A percentile compares a stretch with the other conserved stretches of the same genome.
Evolutionary conservation across 1,140 invertebrate species (phyloP).

Genomic region (Ylistrum balloti): DNA sequence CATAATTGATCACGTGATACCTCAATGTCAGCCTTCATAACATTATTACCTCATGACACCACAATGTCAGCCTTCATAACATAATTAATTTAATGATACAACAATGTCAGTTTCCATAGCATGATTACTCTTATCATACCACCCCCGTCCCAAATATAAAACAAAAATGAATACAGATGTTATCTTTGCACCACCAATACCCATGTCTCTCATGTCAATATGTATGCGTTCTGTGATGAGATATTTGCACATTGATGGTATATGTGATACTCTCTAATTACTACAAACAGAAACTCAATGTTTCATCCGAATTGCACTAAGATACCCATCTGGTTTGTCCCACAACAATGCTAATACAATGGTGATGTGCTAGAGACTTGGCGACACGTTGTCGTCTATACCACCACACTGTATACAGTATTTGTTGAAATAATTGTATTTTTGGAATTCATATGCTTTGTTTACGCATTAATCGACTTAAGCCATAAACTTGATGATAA

Average conservation of each 20-base stretch:
- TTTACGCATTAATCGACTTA: not conserved
- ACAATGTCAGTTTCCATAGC: too few relatives aligned
- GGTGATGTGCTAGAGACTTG: not conserved
- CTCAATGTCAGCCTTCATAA: too few relatives aligned
- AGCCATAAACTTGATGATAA: not conserved
- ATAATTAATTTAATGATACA: too few relatives aligned
- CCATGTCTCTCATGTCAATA: not conserved
- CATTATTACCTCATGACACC: too few relatives aligned
- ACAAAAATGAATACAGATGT: too few relatives aligned
- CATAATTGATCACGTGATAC: too few relatives aligned
- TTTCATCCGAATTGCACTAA: not conserved
- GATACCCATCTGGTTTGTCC: not conserved
- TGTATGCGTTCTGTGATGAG: not conserved
- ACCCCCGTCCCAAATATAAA: too few relatives aligned
- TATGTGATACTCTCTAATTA: not conserved
- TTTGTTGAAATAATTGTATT: constrained; percentile 29
- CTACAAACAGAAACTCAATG: not conserved
- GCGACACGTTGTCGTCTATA: not conserved
- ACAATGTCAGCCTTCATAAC: too few relatives aligned
- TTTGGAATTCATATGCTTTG: not conserved
- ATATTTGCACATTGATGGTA: not conserved
- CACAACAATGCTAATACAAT: not conserved
- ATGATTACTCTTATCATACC: too few relatives aligned
- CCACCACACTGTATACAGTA: not conserved
- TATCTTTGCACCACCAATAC: not conserved